A percentile compares a stretch with the other conserved stretches of the same genome.
Conservation (phyloP, 2,113 vertebrate species). For the Malurus alboscapulatus region DNA sequence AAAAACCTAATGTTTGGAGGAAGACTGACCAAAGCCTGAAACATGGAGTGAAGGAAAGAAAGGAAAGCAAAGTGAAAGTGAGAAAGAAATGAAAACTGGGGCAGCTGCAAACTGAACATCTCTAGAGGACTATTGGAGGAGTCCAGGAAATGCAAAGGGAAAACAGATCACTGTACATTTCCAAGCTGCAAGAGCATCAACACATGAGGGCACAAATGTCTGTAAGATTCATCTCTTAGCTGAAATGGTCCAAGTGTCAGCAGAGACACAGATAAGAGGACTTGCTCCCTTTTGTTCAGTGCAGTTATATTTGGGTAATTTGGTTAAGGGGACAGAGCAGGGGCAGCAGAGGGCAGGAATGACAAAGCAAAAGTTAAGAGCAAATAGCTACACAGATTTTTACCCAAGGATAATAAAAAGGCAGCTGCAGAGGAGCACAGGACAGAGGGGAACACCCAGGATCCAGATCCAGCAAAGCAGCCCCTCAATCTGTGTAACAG, state of each 20-base stretch:
- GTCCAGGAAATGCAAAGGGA: neutral
- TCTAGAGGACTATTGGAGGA: neutral
- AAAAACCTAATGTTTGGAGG: neutral
- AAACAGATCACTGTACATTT: no score
- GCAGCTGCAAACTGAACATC: neutral
- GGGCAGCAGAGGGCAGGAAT: neutral
- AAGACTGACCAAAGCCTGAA: neutral
- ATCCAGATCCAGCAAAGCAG: neutral
- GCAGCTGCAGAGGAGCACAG: neutral
- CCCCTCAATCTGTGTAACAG: rapidly evolving
- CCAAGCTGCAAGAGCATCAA: neutral
- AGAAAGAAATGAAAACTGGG: neutral
- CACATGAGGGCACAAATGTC: neutral
- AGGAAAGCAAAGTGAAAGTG: neutral
- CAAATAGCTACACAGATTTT: rapidly evolving
- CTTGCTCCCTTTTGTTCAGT: neutral
- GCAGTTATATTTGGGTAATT: neutral
- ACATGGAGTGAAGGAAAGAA: rapidly evolving
- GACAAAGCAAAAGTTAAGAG: neutral
- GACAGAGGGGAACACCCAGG: rapidly evolving
- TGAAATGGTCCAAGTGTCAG: neutral
- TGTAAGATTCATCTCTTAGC: neutral
- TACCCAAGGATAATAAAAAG: neutral
- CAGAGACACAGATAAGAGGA: neutral
- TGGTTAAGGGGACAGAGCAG: neutral